These are phyloP conservation scores for Patagioenas fasciata DNA, from an alignment of 2,113 vertebrate genomes.

Conservation along the genomic window DNA sequence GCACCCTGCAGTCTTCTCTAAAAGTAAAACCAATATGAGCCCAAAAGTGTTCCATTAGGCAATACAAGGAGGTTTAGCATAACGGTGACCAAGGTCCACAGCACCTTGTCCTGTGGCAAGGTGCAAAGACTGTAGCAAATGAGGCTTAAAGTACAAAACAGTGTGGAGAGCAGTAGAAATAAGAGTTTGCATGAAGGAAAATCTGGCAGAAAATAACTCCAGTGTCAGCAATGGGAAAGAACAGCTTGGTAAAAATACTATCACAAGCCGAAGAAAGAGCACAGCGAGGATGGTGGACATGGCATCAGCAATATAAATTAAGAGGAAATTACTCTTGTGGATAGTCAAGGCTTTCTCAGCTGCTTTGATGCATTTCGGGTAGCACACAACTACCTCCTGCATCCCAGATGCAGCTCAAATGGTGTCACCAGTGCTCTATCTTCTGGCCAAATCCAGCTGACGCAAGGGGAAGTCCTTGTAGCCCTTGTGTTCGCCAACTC, in stretches of 20 bases:
- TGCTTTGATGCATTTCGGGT: neutral
- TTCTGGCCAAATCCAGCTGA: neutral
- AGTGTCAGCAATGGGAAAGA: neutral
- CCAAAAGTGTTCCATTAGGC: too few relatives aligned
- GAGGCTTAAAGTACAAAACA: neutral
- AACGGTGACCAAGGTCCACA: too few relatives aligned
- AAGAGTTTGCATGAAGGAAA: neutral
- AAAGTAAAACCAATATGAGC: neutral
- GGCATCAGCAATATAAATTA: neutral
- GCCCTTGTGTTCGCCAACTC: neutral
- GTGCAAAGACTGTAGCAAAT: neutral
- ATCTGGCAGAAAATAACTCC: neutral
- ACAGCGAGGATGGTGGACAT: neutral
- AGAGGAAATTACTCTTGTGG: neutral
- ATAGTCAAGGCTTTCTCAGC: neutral
- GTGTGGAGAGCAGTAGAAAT: neutral
- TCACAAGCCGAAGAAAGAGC: neutral
- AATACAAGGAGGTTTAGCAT: neutral
- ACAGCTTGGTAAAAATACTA: neutral
- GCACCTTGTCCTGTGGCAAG: too few relatives aligned
- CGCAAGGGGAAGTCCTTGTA: neutral
- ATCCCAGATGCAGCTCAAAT: accelerated
- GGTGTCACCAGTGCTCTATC: neutral
- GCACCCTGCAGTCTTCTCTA: neutral
- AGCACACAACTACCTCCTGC: neutral